These are phyloP conservation scores for Lycorma delicatula DNA, from an alignment of 1,140 invertebrate species.

Conservation along the genomic window DNA sequence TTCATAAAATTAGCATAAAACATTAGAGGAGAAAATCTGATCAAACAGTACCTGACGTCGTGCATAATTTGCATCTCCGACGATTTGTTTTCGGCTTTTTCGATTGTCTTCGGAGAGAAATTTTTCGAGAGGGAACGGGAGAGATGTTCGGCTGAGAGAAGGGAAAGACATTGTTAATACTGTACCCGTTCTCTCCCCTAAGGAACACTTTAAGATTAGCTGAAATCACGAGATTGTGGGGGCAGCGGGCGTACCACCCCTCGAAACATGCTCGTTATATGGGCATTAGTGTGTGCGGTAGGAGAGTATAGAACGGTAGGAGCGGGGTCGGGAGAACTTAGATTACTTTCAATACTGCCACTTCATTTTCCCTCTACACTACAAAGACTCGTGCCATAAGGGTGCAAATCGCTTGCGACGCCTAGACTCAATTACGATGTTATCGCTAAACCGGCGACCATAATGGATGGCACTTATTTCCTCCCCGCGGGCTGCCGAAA, in stretches of 20 bases:
- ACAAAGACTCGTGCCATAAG: conserved; percentile 16
- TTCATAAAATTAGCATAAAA: background rate
- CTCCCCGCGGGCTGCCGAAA: conserved; percentile 14
- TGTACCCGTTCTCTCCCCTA: background rate
- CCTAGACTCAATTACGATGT: conserved; percentile 20
- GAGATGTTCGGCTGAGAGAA: background rate
- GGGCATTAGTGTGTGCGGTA: conserved; percentile 15
- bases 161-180: background rate
- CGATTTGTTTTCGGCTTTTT: background rate
- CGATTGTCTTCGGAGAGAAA: background rate
- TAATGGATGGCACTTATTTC: conserved; percentile 22
- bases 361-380: conserved; percentile 14
- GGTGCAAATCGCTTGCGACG: conserved; percentile 20
- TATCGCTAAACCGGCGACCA: conserved; percentile 20
- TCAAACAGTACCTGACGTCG: background rate
- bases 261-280: conserved; percentile 9
- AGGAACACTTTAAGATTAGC: conserved; percentile 17
- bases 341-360: conserved; percentile 18
- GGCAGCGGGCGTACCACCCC: background rate
- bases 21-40: background rate
- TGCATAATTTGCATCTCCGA: background rate
- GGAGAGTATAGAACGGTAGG: background rate
- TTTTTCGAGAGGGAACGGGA: background rate
- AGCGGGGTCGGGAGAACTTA: conserved; percentile 6
- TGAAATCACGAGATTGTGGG: conserved; percentile 14